Conservation (phyloP, 2,888 invertebrate species). For the Miltochrista miniata region DNA sequence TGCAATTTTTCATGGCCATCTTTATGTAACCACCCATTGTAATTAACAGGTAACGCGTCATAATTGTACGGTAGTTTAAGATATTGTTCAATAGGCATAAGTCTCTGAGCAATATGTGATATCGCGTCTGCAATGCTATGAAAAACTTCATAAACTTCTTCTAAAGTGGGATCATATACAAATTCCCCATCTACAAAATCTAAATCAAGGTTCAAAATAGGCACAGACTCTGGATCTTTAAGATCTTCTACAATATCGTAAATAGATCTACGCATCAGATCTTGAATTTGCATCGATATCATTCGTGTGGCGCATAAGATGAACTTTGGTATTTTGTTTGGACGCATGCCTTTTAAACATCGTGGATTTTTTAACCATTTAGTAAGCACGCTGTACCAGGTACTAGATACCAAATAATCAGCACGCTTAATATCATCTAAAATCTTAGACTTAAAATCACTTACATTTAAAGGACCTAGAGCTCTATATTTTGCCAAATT, state of each 20-base stretch:
- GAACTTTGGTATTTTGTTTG: conserved; percentile 66
- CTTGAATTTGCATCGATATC: conserved; percentile 85
- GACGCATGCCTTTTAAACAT: conserved; percentile 67
- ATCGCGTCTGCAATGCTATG: conserved; percentile 83
- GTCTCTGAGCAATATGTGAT: conserved; percentile 80
- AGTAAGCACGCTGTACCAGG: conserved; percentile 71
- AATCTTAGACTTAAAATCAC: conserved; percentile 57
- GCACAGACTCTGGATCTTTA: conserved; percentile 78
- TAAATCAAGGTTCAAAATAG: conserved; percentile 85
- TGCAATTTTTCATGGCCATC: conserved; percentile 80
- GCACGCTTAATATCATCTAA: conserved; percentile 69
- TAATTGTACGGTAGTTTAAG: conserved; percentile 65
- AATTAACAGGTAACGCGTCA: conserved; percentile 81
- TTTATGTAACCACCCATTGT: conserved; percentile 82
- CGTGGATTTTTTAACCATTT: conserved; percentile 77
- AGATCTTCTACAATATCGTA: conserved; percentile 84
- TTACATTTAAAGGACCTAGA: conserved; percentile 65
- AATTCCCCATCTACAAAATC: conserved; percentile 80
- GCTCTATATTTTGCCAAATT: conserved; percentile 75
- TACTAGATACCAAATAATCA: conserved; percentile 71
- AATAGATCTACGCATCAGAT: conserved; percentile 87
- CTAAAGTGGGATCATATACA: conserved; percentile 83
- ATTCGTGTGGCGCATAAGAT: conserved; percentile 73
- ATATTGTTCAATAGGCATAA: conserved; percentile 84
- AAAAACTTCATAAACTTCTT: conserved; percentile 81